phyloP scores from a whole-genome alignment of 2,797 vertebrate species.

The Falco cherrug region DNA sequence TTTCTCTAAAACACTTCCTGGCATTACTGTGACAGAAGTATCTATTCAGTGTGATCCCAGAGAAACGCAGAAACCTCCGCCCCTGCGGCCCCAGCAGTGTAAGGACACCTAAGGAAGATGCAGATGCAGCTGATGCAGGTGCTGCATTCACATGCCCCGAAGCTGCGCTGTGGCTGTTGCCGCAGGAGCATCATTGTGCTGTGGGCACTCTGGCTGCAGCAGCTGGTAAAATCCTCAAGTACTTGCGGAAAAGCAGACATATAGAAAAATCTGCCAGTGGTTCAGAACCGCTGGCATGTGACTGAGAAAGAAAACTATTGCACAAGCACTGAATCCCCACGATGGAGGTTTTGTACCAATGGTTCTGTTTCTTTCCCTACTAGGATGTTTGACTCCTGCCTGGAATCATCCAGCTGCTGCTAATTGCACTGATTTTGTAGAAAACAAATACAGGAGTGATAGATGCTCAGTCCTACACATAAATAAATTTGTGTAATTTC shows the following conservation, averaged over 20 bases:
- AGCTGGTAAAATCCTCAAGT: background rate
- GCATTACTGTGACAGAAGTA: background rate
- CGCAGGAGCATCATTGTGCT: background rate
- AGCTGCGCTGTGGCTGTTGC: background rate
- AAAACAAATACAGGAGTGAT: background rate
- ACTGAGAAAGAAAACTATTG: background rate
- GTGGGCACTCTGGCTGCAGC: background rate
- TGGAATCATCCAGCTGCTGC: background rate
- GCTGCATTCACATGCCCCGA: background rate
- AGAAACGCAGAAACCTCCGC: background rate
- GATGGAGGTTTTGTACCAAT: background rate
- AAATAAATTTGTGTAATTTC: background rate
- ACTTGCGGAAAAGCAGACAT: background rate
- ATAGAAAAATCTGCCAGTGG: background rate
- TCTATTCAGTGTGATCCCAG: background rate
- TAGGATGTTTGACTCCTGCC: background rate
- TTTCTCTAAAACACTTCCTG: background rate
- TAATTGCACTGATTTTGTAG: background rate
- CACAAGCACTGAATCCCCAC: accelerated
- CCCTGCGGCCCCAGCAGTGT: too few relatives aligned
- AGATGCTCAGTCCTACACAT: background rate
- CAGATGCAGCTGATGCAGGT: background rate
- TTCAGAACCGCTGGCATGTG: background rate
- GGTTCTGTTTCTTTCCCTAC: background rate
- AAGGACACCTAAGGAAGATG: background rate